Evolutionary conservation across 2,888 invertebrate genomes (phyloP).

Genomic region (Subacronicta megacephala): DNA sequence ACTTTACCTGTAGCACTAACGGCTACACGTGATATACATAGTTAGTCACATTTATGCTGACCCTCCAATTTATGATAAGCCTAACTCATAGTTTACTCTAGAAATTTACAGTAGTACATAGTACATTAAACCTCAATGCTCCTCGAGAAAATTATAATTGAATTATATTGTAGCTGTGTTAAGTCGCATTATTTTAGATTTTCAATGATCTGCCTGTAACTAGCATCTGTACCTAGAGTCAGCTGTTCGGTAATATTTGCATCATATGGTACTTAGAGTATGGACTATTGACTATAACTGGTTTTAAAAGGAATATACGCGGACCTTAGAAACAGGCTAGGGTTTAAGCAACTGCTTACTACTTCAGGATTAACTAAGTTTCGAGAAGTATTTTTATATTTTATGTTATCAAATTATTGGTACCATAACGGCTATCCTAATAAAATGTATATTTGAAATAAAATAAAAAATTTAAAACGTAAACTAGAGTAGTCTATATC

Average conservation of each 20-base stretch:
- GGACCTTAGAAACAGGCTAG: constrained; percentile 1
- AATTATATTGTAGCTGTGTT: constrained; percentile 27
- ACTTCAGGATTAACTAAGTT: too few relatives aligned
- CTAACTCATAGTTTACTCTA: too few relatives aligned
- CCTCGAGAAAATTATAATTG: constrained; percentile 20
- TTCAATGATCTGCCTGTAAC: constrained; percentile 22
- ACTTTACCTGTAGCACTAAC: too few relatives aligned
- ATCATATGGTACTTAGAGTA: constrained; percentile 10
- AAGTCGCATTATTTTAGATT: constrained; percentile 39
- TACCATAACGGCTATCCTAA: too few relatives aligned
- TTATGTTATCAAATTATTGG: too few relatives aligned
- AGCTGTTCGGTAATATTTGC: constrained; percentile 33
- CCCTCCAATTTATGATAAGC: too few relatives aligned
- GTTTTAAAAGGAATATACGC: constrained; percentile 10
- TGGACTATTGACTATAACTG: constrained; percentile 22
- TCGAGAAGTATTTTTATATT: too few relatives aligned
- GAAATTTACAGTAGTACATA: background rate
- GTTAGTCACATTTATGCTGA: too few relatives aligned
- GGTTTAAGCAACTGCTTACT: background rate
- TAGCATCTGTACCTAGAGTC: constrained; percentile 29
- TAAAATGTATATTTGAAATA: too few relatives aligned
- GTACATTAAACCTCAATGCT: background rate
- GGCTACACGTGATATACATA: too few relatives aligned
- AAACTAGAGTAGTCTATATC: too few relatives aligned
- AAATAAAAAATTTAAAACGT: too few relatives aligned